Evolutionary conservation across 2,113 vertebrate species (phyloP).

Genomic region (Sceloporus undulatus): DNA sequence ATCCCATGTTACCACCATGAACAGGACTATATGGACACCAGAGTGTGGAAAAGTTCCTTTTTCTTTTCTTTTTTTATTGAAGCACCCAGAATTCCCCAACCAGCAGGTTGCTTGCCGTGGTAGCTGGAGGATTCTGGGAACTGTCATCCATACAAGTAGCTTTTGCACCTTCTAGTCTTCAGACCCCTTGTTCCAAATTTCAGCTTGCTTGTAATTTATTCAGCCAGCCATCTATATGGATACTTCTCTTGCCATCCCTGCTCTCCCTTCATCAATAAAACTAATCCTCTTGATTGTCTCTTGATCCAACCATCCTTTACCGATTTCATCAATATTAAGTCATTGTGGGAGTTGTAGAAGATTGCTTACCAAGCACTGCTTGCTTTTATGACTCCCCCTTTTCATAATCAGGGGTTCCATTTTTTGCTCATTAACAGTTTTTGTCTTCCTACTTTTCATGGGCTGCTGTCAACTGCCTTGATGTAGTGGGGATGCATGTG

Average conservation of each 20-base stretch:
- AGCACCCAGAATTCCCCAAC: too few species aligned
- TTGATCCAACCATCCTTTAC: background rate
- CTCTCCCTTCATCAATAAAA: background rate
- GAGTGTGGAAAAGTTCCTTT: too few species aligned
- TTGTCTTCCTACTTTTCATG: background rate
- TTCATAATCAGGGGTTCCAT: too few species aligned
- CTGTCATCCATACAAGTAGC: too few species aligned
- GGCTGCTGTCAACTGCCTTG: background rate
- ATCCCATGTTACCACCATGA: background rate
- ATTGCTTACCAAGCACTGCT: background rate
- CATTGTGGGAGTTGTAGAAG: background rate
- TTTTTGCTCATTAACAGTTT: background rate
- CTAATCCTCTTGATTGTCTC: background rate
- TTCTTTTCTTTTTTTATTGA: too few species aligned
- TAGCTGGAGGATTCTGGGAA: too few species aligned
- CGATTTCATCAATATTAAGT: background rate
- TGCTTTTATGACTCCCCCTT: background rate
- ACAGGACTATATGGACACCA: background rate
- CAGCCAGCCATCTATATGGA: background rate
- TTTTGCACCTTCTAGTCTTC: too few species aligned
- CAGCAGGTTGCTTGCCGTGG: too few species aligned
- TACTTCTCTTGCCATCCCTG: background rate
- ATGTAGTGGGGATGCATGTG: background rate
- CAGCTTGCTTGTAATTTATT: background rate
- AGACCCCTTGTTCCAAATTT: background rate